Conservation (phyloP, 2,113 vertebrate genomes). For the Rhinopomastus cyanomelas region DNA sequence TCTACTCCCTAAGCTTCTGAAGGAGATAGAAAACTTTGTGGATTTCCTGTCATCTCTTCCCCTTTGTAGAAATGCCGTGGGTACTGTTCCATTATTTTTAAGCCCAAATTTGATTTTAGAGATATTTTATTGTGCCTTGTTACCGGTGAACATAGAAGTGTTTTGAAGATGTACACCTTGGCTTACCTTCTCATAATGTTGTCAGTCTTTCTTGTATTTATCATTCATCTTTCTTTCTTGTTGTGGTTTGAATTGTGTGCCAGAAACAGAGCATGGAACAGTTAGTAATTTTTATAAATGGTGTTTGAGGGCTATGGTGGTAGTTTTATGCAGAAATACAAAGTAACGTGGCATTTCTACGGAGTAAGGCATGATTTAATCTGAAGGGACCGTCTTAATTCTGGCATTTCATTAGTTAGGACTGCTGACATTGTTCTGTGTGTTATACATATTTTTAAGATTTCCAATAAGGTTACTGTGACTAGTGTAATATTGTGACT, state of each 20-base stretch:
- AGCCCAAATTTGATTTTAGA: not conserved
- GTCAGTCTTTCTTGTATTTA: not conserved
- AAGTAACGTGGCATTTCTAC: not conserved
- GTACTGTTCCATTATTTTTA: not conserved
- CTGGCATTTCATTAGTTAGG: not conserved
- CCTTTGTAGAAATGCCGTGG: not conserved
- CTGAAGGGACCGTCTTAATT: conserved; percentile 5
- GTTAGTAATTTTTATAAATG: not conserved
- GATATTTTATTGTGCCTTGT: not conserved
- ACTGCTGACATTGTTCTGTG: not conserved
- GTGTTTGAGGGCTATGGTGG: not conserved
- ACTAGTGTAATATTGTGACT: conserved; percentile 2
- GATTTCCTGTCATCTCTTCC: not conserved
- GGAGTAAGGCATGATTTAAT: not conserved
- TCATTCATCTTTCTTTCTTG: not conserved
- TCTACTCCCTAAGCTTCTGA: not conserved
- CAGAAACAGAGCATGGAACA: not conserved
- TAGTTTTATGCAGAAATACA: not conserved
- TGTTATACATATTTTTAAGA: conserved; percentile 31
- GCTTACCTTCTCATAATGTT: not conserved
- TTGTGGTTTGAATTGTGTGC: not conserved
- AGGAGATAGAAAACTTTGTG: not conserved
- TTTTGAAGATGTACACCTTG: not conserved
- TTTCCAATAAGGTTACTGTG: conserved; percentile 4
- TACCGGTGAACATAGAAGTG: not conserved